phyloP scores from a whole-genome alignment of 2,888 invertebrate genomes.

The Eustalomyia histrio region DNA sequence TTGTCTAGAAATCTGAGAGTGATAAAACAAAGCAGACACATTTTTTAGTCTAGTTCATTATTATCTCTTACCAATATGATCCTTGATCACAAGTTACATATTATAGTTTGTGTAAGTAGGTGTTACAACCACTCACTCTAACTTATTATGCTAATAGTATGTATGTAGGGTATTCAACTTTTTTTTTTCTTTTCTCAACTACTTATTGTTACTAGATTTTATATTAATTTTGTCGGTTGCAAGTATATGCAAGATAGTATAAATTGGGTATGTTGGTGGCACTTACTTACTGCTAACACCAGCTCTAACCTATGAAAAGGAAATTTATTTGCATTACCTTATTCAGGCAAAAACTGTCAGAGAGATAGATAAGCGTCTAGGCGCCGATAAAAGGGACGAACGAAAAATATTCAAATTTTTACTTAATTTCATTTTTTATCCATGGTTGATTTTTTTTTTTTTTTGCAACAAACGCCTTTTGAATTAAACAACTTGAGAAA shows the following conservation, averaged over 20 bases:
- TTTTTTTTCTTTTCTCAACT: not conserved
- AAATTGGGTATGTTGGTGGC: slow-evolving; percentile 30
- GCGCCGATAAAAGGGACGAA: slow-evolving; percentile 53
- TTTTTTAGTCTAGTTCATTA: too few species aligned
- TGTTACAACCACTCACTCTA: too few species aligned
- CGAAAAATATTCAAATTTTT: not conserved
- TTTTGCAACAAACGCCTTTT: slow-evolving; percentile 39
- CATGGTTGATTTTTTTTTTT: not conserved
- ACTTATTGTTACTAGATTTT: slow-evolving; percentile 39
- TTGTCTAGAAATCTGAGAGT: too few species aligned
- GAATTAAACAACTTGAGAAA: slow-evolving; percentile 48
- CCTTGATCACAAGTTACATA: too few species aligned
- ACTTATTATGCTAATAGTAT: too few species aligned
- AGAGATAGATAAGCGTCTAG: slow-evolving; percentile 51
- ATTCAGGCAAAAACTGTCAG: slow-evolving; percentile 44
- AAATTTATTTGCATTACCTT: slow-evolving; percentile 42
- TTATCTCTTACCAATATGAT: too few species aligned
- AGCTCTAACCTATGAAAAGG: slow-evolving; percentile 34
- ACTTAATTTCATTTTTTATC: slow-evolving; percentile 7
- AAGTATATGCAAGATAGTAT: slow-evolving; percentile 18
- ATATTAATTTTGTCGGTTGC: slow-evolving; percentile 44
- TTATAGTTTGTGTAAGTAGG: too few species aligned
- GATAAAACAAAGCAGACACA: too few species aligned
- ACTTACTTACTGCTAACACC: slow-evolving; percentile 8
- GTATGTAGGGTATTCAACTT: not conserved